These are phyloP conservation scores for Creontiades dilutus DNA, from an alignment of 2,888 invertebrate genomes.

Conservation along the genomic window DNA sequence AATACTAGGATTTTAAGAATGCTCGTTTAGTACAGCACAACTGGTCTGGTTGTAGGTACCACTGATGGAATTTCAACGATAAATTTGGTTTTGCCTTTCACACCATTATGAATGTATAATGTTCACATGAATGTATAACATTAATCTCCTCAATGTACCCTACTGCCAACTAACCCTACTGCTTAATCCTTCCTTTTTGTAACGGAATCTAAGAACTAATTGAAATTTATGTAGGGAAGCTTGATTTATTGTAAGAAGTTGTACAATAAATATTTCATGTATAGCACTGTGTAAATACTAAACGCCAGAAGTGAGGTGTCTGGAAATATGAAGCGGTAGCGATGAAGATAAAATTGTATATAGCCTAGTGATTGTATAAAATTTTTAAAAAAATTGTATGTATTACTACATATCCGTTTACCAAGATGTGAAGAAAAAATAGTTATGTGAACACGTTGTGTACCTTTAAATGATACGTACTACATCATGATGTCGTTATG, in stretches of 20 bases:
- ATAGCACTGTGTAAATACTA: background rate
- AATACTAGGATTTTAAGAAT: no score
- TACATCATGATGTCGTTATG: slow-evolving; percentile 28
- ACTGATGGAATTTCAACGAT: no score
- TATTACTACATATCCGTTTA: background rate
- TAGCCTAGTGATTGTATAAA: slow-evolving; percentile 48
- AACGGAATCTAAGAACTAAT: background rate
- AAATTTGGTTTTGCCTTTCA: no score
- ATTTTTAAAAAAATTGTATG: no score
- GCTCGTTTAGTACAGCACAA: no score
- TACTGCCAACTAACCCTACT: background rate
- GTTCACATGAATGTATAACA: no score
- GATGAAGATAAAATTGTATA: slow-evolving; percentile 31
- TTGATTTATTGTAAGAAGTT: background rate
- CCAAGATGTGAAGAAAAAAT: background rate
- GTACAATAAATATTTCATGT: background rate
- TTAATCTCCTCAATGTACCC: background rate
- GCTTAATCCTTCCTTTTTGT: background rate
- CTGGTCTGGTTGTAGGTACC: no score
- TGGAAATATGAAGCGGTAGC: background rate
- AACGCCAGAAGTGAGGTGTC: background rate
- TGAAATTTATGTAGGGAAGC: background rate
- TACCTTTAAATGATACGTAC: slow-evolving; percentile 40
- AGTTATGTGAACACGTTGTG: slow-evolving; percentile 12
- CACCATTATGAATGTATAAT: no score